These are phyloP conservation scores for Bactericera cockerelli DNA, from an alignment of 1,140 invertebrate genomes.

Conservation along the genomic window DNA sequence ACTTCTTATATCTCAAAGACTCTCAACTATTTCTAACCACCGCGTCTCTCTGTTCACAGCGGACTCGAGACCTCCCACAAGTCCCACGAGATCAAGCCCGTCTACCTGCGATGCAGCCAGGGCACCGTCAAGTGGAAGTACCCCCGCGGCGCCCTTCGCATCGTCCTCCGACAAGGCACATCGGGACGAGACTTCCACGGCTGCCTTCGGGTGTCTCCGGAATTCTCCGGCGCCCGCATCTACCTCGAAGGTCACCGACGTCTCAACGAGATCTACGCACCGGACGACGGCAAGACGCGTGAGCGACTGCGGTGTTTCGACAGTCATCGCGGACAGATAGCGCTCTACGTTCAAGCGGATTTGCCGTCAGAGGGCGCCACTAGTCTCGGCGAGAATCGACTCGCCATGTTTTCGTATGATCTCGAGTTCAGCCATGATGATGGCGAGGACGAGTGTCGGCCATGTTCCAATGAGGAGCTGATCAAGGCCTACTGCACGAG, in stretches of 20 bases:
- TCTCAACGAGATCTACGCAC: constrained; percentile 43
- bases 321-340: constrained; percentile 45
- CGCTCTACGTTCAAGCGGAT: constrained; percentile 52
- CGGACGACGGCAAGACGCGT: constrained; percentile 34
- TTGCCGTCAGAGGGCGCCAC: constrained; percentile 25
- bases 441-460: constrained; percentile 34
- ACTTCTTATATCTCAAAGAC: too few species aligned
- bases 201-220: constrained; percentile 42
- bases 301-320: constrained; percentile 38
- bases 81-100: constrained; percentile 30
- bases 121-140: constrained; percentile 56
- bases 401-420: constrained; percentile 49
- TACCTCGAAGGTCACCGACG: constrained; percentile 50
- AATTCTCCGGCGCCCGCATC: constrained; percentile 39
- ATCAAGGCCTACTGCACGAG: constrained; percentile 61
- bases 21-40: too few species aligned
- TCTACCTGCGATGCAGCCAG: constrained; percentile 56
- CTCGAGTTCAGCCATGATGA: constrained; percentile 36
- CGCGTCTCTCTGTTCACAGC: neutral
- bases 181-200: constrained; percentile 45
- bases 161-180: constrained; percentile 43
- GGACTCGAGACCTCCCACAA: neutral
- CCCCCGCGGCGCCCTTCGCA: constrained; percentile 51
- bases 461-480: constrained; percentile 53
- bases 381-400: constrained; percentile 31